Percentiles rank a stretch among this genome's conserved stretches.
Evolutionary conservation across 2,888 invertebrate genomes (phyloP).

Genomic region (Trachelus iudaicus): DNA sequence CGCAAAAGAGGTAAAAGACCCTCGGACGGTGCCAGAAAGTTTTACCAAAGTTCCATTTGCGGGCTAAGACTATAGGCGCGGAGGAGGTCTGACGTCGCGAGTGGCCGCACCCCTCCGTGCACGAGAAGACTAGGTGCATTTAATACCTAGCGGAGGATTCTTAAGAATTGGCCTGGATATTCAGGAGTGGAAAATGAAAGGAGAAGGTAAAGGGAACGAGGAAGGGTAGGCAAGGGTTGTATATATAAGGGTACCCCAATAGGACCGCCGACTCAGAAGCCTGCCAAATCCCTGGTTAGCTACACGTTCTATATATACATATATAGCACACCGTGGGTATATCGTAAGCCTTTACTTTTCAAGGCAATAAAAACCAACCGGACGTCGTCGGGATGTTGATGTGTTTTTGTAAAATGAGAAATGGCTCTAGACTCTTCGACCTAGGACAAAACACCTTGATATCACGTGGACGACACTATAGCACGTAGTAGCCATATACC

Average conservation of each 20-base stretch:
- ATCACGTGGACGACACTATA: neutral
- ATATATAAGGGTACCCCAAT: neutral
- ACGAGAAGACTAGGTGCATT: constrained; percentile 31
- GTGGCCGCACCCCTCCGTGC: neutral
- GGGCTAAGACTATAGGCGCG: constrained; percentile 38
- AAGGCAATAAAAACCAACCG: neutral
- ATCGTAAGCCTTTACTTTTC: neutral
- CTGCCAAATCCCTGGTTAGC: neutral
- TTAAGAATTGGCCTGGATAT: constrained; percentile 55
- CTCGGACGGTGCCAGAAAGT: constrained; percentile 54
- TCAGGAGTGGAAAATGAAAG: neutral
- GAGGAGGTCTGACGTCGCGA: constrained; percentile 17
- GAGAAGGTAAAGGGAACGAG: neutral
- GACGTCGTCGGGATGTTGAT: neutral
- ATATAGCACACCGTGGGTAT: neutral
- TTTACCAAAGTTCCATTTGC: constrained; percentile 57
- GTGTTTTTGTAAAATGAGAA: neutral
- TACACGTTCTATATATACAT: neutral
- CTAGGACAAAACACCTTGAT: neutral
- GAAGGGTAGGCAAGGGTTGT: neutral
- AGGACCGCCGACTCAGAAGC: neutral
- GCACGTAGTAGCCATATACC: neutral
- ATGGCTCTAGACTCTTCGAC: neutral
- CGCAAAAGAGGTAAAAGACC: constrained; percentile 20
- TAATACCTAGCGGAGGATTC: constrained; percentile 50